Evolutionary conservation across 2,113 vertebrate species (phyloP), one percentile per base, ranked within the genome.

Genomic region (Sebastes schlegelii): DNA sequence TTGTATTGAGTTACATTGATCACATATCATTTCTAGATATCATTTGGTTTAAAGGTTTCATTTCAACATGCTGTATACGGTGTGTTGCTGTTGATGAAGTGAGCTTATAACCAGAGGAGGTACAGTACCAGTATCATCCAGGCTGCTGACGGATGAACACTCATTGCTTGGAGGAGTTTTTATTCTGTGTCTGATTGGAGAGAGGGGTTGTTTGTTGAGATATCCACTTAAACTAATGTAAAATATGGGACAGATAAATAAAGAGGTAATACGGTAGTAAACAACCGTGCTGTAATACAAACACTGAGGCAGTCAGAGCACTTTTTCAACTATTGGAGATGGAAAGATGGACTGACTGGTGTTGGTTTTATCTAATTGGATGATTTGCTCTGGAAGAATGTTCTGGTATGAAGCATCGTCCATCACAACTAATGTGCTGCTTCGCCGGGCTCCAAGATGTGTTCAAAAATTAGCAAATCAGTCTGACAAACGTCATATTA

Each of bases 291-390:
- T 69, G 19, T 52, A 14, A 46, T 2, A 34, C 40, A 62, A 52
- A 52, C 45, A 40, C 1, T 2, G 26, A 76, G 34, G 4, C 66
- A 63, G 11, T 54, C 12, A 65, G 57, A 76, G 66, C 4, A 16
- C 34, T 11, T 5, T 82, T 43, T 52, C 52, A 76, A 12, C 66
- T 6, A 67, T 79, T 55, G 19, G 23, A 73, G 51, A 60, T 2
- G 64, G 46, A 87, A 68, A 72, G 10, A 74, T 82, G 64, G 23
- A 42, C 78, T 48, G 16, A 12, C 34, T n/a, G 66, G 8, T 86
- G 55, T 69, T 75, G 49, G 48, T 75, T 79, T 80, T 6, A 76
- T 79, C 21, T 68, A 78, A 90, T 83, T 82, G 72, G 51, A 80
- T 66, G 10, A 77, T 82, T 85, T 82, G 16, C 26, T 62, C 70